Conservation (phyloP, 2,797 vertebrate species). For the Acanthiza pusilla region DNA sequence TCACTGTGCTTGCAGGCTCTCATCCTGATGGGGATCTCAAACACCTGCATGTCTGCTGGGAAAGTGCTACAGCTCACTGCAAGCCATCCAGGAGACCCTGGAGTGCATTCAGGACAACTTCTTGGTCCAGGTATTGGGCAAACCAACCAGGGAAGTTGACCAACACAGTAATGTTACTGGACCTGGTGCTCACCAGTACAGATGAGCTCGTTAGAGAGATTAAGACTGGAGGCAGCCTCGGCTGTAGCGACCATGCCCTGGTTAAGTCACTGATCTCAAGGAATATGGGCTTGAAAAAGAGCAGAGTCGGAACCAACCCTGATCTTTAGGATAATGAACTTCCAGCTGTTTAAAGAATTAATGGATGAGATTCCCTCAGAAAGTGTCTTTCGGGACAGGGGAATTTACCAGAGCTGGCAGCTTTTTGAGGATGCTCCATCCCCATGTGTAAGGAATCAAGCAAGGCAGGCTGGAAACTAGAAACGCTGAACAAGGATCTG, state of each 20-base stretch:
- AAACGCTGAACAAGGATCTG: not conserved
- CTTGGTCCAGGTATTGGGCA: not conserved
- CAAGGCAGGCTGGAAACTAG: not conserved
- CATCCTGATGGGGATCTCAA: not conserved
- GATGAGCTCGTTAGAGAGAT: not conserved
- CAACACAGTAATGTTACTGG: not conserved
- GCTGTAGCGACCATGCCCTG: not conserved
- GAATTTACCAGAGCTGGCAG: not conserved
- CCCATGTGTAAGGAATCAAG: not conserved
- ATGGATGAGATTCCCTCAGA: not conserved
- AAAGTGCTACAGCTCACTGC: not conserved
- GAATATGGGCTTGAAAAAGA: not conserved
- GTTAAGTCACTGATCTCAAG: not conserved
- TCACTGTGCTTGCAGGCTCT: fast-evolving
- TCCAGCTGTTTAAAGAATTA: not conserved
- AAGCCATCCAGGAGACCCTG: not conserved
- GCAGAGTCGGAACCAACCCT: not conserved
- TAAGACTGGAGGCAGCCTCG: not conserved
- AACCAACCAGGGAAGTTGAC: not conserved
- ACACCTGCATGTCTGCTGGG: no score
- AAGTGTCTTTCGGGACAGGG: not conserved
- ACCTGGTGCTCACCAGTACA: not conserved
- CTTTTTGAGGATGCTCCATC: not conserved
- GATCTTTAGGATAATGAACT: no score
- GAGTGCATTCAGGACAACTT: not conserved